phyloP scores from a whole-genome alignment of 2,888 invertebrate species.

The Troides oblongomaculatus region DNA sequence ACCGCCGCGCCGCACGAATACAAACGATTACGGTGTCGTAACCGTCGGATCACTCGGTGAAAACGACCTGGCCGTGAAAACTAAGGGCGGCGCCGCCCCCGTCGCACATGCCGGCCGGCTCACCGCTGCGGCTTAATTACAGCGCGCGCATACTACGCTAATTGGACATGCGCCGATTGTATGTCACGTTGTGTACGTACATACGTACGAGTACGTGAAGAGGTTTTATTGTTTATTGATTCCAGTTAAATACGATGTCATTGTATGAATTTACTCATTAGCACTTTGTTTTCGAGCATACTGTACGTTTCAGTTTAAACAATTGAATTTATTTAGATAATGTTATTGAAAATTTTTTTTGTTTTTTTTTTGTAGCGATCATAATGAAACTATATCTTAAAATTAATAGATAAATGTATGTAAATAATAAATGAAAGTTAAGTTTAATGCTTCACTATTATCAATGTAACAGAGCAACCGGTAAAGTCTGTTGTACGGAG shows the following conservation, averaged over 20 bases:
- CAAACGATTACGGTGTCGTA: constrained; percentile 48
- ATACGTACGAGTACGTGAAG: background rate
- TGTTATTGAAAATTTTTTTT: background rate
- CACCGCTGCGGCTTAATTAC: constrained; percentile 9
- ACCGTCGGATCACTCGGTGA: constrained; percentile 48
- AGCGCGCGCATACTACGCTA: background rate
- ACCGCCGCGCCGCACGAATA: constrained; percentile 49
- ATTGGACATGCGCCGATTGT: constrained; percentile 14
- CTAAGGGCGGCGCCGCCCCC: constrained; percentile 39
- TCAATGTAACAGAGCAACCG: constrained; percentile 51
- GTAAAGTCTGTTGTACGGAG: constrained; percentile 46
- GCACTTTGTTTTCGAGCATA: background rate
- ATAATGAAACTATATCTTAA: background rate
- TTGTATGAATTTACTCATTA: background rate
- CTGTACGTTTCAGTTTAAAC: background rate
- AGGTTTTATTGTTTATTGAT: background rate
- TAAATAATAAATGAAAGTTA: constrained; percentile 35
- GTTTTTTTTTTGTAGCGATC: background rate
- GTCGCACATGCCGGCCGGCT: constrained; percentile 17
- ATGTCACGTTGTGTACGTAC: background rate
- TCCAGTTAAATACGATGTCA: background rate
- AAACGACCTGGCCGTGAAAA: constrained; percentile 64
- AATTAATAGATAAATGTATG: background rate
- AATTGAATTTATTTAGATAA: background rate
- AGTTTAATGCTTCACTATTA: constrained; percentile 52